Evolutionary conservation across 2,888 invertebrate genomes (phyloP).

Genomic region (Axea sp.): DNA sequence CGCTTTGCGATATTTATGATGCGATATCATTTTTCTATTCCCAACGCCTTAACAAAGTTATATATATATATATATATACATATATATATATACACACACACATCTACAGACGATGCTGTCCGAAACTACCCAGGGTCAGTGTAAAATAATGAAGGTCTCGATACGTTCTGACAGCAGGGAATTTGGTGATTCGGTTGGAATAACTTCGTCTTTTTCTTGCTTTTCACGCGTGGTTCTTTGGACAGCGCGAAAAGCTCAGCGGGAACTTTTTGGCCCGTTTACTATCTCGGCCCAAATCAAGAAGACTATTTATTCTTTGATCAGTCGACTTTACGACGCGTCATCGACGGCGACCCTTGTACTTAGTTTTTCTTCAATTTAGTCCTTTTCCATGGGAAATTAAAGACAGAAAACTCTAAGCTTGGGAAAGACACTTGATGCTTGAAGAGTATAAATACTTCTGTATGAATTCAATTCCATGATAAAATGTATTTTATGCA

Average conservation of each 20-base stretch:
- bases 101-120: conserved; percentile 3
- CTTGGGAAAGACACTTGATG: conserved; percentile 23
- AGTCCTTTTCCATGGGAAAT: conserved; percentile 15
- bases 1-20: conserved; percentile 44
- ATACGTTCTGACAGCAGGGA: conserved; percentile 60
- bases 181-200: conserved; percentile 62
- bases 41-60: too few species aligned
- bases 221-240: conserved; percentile 59
- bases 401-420: conserved; percentile 24
- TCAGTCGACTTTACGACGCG: conserved; percentile 56
- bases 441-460: conserved; percentile 25
- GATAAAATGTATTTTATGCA: too few species aligned
- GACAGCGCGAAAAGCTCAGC: conserved; percentile 50
- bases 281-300: conserved; percentile 54
- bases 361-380: conserved; percentile 38
- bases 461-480: conserved; percentile 17
- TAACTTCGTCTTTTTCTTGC: conserved; percentile 61
- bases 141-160: conserved; percentile 68
- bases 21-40: conserved; percentile 44
- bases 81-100: conserved; percentile 20
- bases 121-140: conserved; percentile 64
- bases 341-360: conserved; percentile 54
- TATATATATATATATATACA: too few species aligned
- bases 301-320: conserved; percentile 62
- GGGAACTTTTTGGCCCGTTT: conserved; percentile 54